Percentiles rank a stretch among this genome's conserved stretches.
These are phyloP conservation scores for Centrocercus urophasianus DNA, from an alignment of 2,113 vertebrate genomes.

Conservation along the genomic window DNA sequence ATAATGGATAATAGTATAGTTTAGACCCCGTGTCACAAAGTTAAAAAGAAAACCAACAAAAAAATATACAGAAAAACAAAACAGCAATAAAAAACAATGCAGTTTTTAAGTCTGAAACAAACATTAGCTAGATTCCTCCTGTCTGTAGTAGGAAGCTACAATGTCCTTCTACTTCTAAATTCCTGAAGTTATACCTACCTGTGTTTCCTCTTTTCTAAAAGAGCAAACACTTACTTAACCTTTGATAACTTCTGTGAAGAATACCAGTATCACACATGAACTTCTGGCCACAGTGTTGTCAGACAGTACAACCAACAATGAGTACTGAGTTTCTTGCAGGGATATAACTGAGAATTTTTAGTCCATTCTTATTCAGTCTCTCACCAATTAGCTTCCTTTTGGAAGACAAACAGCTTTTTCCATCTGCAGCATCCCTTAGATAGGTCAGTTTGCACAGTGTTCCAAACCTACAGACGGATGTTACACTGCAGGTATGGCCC, in stretches of 20 bases:
- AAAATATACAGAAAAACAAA: neutral
- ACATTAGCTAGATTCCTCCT: neutral
- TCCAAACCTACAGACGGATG: rapidly evolving
- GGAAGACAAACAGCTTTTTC: neutral
- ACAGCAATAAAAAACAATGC: neutral
- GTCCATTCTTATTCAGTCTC: neutral
- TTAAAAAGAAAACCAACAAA: neutral
- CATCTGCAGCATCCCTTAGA: neutral
- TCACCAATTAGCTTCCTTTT: neutral
- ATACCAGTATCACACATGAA: neutral
- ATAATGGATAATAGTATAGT: neutral
- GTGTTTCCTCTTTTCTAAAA: neutral
- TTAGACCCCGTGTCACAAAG: neutral
- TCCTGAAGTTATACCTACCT: neutral
- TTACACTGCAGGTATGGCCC: rapidly evolving
- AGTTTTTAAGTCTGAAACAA: neutral
- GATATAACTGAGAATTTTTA: neutral
- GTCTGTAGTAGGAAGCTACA: neutral
- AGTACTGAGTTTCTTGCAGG: neutral
- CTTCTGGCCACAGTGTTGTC: neutral
- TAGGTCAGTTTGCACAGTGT: neutral
- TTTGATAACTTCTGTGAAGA: neutral
- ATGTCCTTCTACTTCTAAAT: neutral
- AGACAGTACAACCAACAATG: neutral
- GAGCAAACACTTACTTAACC: neutral